These are phyloP conservation scores for Ormyrus pomaceus DNA, from an alignment of 2,888 invertebrate species.

Conservation along the genomic window DNA sequence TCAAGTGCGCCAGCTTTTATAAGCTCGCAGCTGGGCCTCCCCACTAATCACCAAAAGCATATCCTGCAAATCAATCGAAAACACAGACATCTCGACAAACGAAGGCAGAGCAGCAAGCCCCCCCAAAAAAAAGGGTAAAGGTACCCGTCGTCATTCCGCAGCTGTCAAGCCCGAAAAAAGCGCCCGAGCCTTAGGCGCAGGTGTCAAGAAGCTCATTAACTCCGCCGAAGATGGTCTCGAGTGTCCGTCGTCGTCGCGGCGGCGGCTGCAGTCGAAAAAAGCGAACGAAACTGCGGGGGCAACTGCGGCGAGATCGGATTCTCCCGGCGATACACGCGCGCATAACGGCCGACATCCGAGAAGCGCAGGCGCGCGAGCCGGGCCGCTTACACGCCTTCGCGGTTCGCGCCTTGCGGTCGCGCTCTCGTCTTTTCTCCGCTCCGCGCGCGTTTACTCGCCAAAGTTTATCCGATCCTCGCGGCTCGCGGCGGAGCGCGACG, in stretches of 20 bases:
- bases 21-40: no score
- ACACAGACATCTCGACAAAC: no score
- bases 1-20: no score
- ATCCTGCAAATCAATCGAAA: no score
- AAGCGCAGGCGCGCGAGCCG: not conserved
- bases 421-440: not conserved
- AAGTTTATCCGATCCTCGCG: not conserved
- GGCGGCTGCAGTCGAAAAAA: not conserved
- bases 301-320: not conserved
- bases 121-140: not conserved
- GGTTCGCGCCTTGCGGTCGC: not conserved
- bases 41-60: no score
- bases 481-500: not conserved
- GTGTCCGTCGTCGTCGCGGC: not conserved
- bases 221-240: not conserved
- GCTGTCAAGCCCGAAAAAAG: no score
- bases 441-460: not conserved
- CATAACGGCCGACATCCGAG: not conserved
- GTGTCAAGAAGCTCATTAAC: slow-evolving; percentile 13
- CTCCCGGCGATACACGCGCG: not conserved
- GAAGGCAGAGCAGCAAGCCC: no score
- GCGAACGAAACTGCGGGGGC: not conserved
- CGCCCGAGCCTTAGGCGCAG: not conserved
- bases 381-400: slow-evolving; percentile 3
- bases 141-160: no score